These are phyloP conservation scores for Parthenolecanium corni DNA, from an alignment of 2,888 invertebrate species.

Conservation along the genomic window DNA sequence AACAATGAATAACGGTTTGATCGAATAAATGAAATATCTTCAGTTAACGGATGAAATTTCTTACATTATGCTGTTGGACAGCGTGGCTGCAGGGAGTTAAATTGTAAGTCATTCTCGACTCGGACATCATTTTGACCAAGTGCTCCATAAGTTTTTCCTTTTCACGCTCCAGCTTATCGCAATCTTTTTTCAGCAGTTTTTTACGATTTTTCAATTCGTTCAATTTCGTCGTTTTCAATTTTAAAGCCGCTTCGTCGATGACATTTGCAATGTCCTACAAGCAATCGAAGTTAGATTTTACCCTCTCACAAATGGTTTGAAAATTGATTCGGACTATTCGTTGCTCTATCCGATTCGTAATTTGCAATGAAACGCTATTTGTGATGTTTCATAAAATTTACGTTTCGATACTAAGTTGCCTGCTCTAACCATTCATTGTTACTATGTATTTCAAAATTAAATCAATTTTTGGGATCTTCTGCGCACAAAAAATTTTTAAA, in stretches of 20 bases:
- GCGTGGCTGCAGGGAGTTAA: conserved; percentile 9
- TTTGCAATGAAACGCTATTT: too few relatives aligned
- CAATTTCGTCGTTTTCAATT: not conserved
- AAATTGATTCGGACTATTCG: too few relatives aligned
- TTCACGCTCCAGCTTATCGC: conserved; percentile 12
- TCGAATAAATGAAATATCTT: too few relatives aligned
- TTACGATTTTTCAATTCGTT: conserved; percentile 13
- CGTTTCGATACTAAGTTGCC: too few relatives aligned
- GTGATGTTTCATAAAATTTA: too few relatives aligned
- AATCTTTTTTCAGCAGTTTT: conserved; percentile 3
- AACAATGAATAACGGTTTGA: not conserved
- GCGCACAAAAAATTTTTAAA: too few relatives aligned
- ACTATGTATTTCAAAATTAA: too few relatives aligned
- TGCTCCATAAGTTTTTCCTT: conserved; percentile 14
- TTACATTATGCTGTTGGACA: conserved; percentile 16
- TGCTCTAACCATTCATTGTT: too few relatives aligned
- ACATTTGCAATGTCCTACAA: conserved; percentile 6
- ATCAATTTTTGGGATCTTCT: too few relatives aligned
- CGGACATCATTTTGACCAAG: conserved; percentile 6
- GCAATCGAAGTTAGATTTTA: not conserved
- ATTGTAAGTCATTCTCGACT: not conserved
- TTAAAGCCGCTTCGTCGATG: not conserved
- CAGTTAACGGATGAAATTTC: not conserved
- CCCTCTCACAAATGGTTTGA: not conserved
- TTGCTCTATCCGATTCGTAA: too few relatives aligned